Base-by-base conservation (phyloP, 2,888 invertebrate species). In the Zaprionus lineosus region DNA sequence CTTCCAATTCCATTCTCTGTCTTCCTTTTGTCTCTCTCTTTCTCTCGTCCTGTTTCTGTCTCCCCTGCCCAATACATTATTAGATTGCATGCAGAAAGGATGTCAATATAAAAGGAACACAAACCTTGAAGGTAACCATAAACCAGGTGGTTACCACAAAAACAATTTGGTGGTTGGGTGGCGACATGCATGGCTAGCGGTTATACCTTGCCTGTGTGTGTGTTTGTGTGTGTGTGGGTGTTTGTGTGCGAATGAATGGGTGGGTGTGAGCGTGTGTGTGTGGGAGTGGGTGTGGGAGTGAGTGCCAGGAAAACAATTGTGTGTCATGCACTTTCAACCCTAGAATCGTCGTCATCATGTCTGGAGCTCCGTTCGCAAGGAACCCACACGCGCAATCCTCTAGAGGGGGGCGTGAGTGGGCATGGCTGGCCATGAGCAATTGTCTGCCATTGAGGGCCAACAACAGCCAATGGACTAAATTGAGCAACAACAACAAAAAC, bases 251-350 rank as follows among this genome's bases (percentile, higher is more conserved):
- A 40, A 75, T 69, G 66, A 82, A 82, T 74, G 74, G 34, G 18
- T 29, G 48, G 47, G 36, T 11, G 11, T 11, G 9, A 14, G 9
- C 3, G 24, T 9, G 24, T 3, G n/a, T n/a, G 8, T 16, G 19
- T 39, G 3, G 11, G 40, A 9, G 21, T 14, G 12, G 12, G 18
- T 9, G 14, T 21, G 28, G 26, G 3, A 14, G 26, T 15, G 36
- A 24, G 19, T 15, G 63, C 48, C 39, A 44, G 75, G 56, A 59
- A 55, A 58, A 59, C 74, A 63, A 82, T 84, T 84, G 78, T 86
- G 69, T 86, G 86, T 82, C 86, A 84, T 82, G 82, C 75, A 86
- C 86, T 86, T 82, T 78, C 82, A 72, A 82, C 86, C 84, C 86
- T 71, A 64, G 65, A n/a, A n/a, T n/a, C n/a, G n/a, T n/a, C 72